phyloP scores from a whole-genome alignment of 1,140 invertebrate genomes.

The Yoshiicerus persimilis region DNA sequence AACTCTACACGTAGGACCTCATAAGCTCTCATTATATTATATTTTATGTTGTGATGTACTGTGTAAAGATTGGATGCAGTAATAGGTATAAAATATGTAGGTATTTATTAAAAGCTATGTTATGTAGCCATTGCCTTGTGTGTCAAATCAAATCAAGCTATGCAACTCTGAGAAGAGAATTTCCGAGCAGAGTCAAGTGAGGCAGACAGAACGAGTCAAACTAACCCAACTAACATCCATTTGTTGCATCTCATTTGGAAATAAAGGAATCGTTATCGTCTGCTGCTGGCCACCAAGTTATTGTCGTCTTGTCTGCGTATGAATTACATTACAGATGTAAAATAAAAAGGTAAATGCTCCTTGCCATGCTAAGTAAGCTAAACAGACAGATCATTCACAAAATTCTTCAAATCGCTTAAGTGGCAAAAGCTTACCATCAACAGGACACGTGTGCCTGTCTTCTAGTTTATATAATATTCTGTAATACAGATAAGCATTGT shows the following conservation, averaged over 20 bases:
- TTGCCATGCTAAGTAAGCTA: neutral
- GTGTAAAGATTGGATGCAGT: neutral
- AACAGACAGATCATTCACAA: neutral
- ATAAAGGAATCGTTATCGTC: neutral
- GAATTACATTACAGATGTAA: neutral
- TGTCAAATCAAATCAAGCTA: neutral
- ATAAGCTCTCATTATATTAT: neutral
- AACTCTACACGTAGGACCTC: neutral
- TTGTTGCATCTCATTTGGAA: neutral
- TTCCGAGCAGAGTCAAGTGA: too few species aligned
- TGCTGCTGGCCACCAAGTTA: neutral
- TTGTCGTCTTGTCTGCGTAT: neutral
- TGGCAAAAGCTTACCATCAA: conserved; percentile 3
- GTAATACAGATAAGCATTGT: too few species aligned
- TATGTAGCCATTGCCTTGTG: neutral
- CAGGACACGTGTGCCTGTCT: neutral
- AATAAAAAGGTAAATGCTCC: conserved; percentile 22
- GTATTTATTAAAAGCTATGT: neutral
- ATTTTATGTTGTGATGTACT: neutral
- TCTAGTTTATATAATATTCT: neutral
- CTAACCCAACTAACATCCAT: neutral
- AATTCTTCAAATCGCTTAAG: conserved; percentile 5
- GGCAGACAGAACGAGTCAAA: neutral
- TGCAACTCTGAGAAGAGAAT: neutral
- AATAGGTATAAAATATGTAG: neutral